Evolutionary conservation across 2,888 invertebrate species (phyloP).

Genomic region (Melanostoma mellinum): DNA sequence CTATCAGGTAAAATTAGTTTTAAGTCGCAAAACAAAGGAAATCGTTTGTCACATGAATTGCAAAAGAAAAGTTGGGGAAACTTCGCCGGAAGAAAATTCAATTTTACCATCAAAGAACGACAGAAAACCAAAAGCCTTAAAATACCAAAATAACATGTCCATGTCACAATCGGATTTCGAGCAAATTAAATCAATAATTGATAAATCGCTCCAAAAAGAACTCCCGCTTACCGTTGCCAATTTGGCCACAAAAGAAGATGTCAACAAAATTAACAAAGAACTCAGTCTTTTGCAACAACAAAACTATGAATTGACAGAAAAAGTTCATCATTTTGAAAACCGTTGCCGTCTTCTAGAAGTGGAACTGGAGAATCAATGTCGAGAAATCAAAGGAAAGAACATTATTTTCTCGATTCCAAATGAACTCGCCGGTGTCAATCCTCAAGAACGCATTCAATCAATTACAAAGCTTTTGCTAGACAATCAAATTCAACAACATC

Average conservation of each 20-base stretch:
- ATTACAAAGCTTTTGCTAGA: constrained; percentile 70
- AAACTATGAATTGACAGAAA: too few relatives aligned
- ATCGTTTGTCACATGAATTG: too few relatives aligned
- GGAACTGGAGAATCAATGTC: too few relatives aligned
- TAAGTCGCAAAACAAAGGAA: too few relatives aligned
- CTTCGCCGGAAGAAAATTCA: constrained; percentile 14
- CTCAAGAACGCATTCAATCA: neutral
- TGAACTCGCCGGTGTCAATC: neutral
- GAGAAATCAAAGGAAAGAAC: neutral
- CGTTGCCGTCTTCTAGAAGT: too few relatives aligned
- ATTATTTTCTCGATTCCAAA: constrained; percentile 2
- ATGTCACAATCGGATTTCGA: constrained; percentile 1
- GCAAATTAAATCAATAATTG: neutral
- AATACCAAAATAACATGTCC: neutral
- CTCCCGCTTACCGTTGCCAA: too few relatives aligned
- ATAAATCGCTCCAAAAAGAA: neutral
- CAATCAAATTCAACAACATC: constrained; percentile 76
- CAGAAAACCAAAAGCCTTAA: neutral
- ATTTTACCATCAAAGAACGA: neutral
- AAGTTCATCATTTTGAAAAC: too few relatives aligned
- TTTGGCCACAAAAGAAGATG: too few relatives aligned
- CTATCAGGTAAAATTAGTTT: too few relatives aligned
- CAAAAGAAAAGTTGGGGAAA: neutral
- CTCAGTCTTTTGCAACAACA: too few relatives aligned
- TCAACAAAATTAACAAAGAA: too few relatives aligned